Conservation (phyloP, 2,888 invertebrate species). For the Xanthia icteritia region DNA sequence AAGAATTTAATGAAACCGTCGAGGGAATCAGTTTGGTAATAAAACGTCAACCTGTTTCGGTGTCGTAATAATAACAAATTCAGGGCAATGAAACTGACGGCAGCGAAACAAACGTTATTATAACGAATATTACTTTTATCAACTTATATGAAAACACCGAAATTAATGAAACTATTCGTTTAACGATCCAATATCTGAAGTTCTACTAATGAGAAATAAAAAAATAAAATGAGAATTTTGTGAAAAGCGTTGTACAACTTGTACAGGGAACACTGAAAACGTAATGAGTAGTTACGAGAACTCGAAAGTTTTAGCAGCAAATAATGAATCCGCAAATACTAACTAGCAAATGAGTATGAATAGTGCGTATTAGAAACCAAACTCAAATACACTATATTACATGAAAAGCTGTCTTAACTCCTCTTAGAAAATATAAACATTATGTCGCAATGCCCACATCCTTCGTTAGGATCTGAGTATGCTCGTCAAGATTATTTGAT, state of each 20-base stretch:
- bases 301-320: slow-evolving; percentile 39
- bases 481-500: slow-evolving; percentile 51
- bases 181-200: not conserved
- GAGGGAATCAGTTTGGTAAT: slow-evolving; percentile 70
- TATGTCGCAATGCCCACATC: slow-evolving; percentile 24
- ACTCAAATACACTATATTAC: slow-evolving; percentile 39
- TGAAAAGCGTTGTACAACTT: not conserved
- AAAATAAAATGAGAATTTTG: not conserved
- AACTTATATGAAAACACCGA: slow-evolving; percentile 6
- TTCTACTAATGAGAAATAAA: slow-evolving; percentile 1
- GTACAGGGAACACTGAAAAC: slow-evolving; percentile 19
- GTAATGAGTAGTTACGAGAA: slow-evolving; percentile 12
- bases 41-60: slow-evolving; percentile 68
- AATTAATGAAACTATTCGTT: slow-evolving; percentile 10
- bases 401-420: slow-evolving; percentile 26
- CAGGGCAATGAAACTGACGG: slow-evolving; percentile 76
- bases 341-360: slow-evolving; percentile 33
- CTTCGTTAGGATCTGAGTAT: not conserved
- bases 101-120: slow-evolving; percentile 71
- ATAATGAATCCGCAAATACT: slow-evolving; percentile 40
- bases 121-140: slow-evolving; percentile 50
- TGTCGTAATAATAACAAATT: slow-evolving; percentile 81
- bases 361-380: slow-evolving; percentile 44
- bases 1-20: slow-evolving; percentile 69
- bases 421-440: slow-evolving; percentile 46